Base-by-base conservation (phyloP, 2,888 invertebrate species). In the Cephonodes hylas region DNA sequence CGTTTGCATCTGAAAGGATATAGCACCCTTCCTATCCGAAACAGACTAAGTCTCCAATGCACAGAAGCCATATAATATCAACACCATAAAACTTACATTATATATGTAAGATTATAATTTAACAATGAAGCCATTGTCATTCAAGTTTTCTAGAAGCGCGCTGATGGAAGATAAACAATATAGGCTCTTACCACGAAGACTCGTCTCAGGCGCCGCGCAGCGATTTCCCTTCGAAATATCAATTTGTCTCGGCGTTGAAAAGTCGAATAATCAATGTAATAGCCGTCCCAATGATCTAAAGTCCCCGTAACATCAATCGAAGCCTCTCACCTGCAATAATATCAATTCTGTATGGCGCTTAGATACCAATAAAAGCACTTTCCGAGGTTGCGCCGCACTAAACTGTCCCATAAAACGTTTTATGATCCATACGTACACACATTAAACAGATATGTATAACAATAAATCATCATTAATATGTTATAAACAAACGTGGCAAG, bases 391-490 rank as follows among this genome's bases (percentile, higher is more conserved):
- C 79, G 77, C 79, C 78, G 82, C 83, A 80, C 83, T 89, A 81
- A 87, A 86, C 75, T 85, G 86, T 83, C 84, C 79, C 86, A 88
- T 89, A 89, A 91, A 91, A 85, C 81, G 75, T 81, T 89, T 89
- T 88, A 90, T 86, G 77, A 82, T 74, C 85, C 86, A 86, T 88
- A 86, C 83, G 75, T 84, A 86, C 87, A 89, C 85, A 86, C 88
- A 88, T 89, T 89, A 88, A 85, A 83, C 78, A 83, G 83, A 87
- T 85, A 88, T 81, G 80, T 83, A 84, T 82, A 80, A 79, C 75
- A 82, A 89, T 90, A 90, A 91, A 91, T 91, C 89, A 89, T 84
- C 77, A 82, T 84, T 86, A 88, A 84, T 84, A 83, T 74, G 80
- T 77, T 84, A 85, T 84, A 88, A 88, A 88, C 84, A 85, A 86